Evolutionary conservation across 2,113 vertebrate species (phyloP).

Genomic region (Vidua chalybeata): DNA sequence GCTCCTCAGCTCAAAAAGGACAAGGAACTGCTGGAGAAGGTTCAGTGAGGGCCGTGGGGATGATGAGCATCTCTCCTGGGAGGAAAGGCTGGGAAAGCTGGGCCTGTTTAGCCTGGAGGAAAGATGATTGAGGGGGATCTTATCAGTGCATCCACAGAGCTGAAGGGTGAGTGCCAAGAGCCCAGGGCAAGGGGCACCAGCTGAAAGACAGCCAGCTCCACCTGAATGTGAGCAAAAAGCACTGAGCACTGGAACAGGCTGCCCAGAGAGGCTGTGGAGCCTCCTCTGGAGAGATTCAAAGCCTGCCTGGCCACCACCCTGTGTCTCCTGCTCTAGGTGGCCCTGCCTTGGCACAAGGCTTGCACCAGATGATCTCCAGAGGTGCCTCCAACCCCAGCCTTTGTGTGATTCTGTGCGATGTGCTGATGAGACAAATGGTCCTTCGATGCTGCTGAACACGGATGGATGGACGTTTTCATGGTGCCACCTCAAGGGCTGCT

Average conservation of each 20-base stretch:
- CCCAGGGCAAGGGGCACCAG: too few species aligned
- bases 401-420: not conserved
- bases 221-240: fast-evolving
- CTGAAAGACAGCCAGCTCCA: not conserved
- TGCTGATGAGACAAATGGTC: not conserved
- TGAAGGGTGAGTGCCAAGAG: not conserved
- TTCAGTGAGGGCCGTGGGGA: fast-evolving
- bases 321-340: not conserved
- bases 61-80: not conserved
- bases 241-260: not conserved
- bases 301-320: not conserved
- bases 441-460: fast-evolving
- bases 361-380: not conserved
- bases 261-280: not conserved
- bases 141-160: fast-evolving
- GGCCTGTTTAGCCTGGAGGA: not conserved
- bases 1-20: not conserved
- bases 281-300: not conserved
- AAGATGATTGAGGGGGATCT: too few species aligned
- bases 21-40: not conserved
- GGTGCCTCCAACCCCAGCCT: not conserved
- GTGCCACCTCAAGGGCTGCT: not conserved
- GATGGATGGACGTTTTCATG: not conserved
- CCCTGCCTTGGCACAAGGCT: not conserved
- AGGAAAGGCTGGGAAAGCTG: not conserved